These are phyloP conservation scores for Trigoniulus corallinus DNA, from an alignment of 1,140 invertebrate species.

Conservation along the genomic window DNA sequence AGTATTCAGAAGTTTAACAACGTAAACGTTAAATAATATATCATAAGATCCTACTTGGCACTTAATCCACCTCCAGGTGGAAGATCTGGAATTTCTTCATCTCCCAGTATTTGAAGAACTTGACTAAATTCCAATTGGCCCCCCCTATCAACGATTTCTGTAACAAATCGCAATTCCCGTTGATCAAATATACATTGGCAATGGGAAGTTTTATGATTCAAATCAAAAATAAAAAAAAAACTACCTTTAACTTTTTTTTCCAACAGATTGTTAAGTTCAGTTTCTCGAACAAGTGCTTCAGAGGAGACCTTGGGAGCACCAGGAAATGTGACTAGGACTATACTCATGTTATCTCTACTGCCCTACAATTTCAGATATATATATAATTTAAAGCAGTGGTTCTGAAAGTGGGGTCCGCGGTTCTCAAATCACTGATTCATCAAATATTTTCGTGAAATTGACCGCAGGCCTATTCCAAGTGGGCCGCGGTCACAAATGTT, in stretches of 20 bases:
- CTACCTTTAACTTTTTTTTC: slow-evolving; percentile 73
- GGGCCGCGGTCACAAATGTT: too few species aligned
- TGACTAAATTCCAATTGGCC: slow-evolving; percentile 37
- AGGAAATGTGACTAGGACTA: slow-evolving; percentile 89
- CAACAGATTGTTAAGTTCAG: slow-evolving; percentile 67
- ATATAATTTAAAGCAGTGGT: background rate
- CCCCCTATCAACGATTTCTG: slow-evolving; percentile 13
- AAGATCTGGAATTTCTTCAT: slow-evolving; percentile 50
- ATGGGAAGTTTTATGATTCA: background rate
- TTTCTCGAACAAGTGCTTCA: slow-evolving; percentile 69
- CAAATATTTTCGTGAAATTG: too few species aligned
- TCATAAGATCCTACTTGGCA: slow-evolving; percentile 41
- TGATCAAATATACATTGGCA: slow-evolving; percentile 12
- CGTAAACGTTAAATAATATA: background rate
- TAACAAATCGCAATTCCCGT: slow-evolving; percentile 8
- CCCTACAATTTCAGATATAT: slow-evolving; percentile 45
- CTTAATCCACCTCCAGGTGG: slow-evolving; percentile 59
- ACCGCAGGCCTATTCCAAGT: too few species aligned
- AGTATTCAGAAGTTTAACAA: slow-evolving; percentile 1
- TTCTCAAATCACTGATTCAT: too few species aligned
- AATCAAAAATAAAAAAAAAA: background rate
- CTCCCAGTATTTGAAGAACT: slow-evolving; percentile 44
- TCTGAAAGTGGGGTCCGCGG: too few species aligned
- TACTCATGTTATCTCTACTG: slow-evolving; percentile 98
- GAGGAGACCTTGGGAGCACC: slow-evolving; percentile 70